phyloP scores from a whole-genome alignment of 2,888 invertebrate species.

The Rotaria magnacalcarata region DNA sequence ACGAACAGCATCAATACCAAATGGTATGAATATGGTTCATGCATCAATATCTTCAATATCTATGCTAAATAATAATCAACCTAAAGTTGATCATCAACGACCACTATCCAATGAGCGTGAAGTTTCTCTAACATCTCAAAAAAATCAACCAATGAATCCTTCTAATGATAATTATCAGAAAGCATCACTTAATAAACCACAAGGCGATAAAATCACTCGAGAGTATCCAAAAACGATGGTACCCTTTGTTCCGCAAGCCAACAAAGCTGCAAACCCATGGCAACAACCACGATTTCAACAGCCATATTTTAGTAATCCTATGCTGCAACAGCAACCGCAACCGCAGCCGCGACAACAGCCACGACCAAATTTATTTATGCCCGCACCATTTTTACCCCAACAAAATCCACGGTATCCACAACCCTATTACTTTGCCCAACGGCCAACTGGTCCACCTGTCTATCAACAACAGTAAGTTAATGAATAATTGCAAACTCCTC shows the following conservation, averaged over 20 bases:
- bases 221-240: not conserved
- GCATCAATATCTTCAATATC: not conserved
- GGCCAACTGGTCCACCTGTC: not conserved
- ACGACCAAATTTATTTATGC: too few species aligned
- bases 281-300: not conserved
- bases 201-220: not conserved
- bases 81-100: constrained; percentile 9
- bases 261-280: not conserved
- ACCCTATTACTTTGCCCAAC: not conserved
- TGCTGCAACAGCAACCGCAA: not conserved
- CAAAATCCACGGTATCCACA: not conserved
- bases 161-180: not conserved
- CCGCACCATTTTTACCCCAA: too few species aligned
- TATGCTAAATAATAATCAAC: constrained; percentile 4
- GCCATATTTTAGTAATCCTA: not conserved
- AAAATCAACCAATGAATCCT: not conserved
- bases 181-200: not conserved
- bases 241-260: not conserved
- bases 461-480: not conserved
- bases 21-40: constrained; percentile 6
- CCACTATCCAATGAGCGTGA: not conserved
- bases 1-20: not conserved
- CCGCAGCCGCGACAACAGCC: too few species aligned
- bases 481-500: not conserved
- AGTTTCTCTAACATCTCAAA: not conserved